Conservation (phyloP, 1,140 invertebrate genomes). For the Brachionus manjavacas region DNA sequence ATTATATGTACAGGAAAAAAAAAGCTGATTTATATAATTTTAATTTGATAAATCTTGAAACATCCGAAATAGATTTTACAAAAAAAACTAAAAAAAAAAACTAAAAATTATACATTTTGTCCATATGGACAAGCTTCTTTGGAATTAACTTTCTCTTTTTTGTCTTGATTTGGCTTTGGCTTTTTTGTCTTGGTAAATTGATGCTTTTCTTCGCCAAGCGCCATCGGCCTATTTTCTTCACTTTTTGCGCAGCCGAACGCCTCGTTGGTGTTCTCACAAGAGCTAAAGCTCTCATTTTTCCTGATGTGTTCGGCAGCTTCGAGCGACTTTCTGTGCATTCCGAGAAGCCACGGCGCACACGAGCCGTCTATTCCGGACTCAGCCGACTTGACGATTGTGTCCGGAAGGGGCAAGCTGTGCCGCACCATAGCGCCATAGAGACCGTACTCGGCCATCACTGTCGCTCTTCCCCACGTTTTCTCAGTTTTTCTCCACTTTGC, state of each 20-base stretch:
- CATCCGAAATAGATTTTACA: not conserved
- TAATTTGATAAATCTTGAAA: not conserved
- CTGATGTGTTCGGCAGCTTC: slow-evolving; percentile 40
- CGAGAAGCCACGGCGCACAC: slow-evolving; percentile 93
- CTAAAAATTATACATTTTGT: not conserved
- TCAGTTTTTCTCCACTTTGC: slow-evolving; percentile 86
- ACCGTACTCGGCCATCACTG: slow-evolving; percentile 72
- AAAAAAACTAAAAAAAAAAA: not conserved
- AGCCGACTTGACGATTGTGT: slow-evolving; percentile 90
- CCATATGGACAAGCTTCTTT: not conserved
- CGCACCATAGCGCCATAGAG: slow-evolving; percentile 97
- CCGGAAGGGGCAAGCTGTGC: slow-evolving; percentile 90
- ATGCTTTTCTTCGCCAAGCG: not conserved
- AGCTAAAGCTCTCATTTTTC: slow-evolving; percentile 19
- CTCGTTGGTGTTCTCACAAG: not conserved
- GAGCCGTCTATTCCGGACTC: slow-evolving; percentile 73
- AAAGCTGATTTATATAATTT: not conserved
- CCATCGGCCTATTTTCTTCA: not conserved
- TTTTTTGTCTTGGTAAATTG: not conserved
- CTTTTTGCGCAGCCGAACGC: not conserved
- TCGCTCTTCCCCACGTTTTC: slow-evolving; percentile 87
- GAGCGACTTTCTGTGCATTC: slow-evolving; percentile 60
- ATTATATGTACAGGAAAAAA: not conserved
- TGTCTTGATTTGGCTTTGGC: not conserved
- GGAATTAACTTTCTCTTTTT: slow-evolving; percentile 5